Base-by-base conservation (phyloP, 2,888 invertebrate species). In the Scaptomyza reducta region DNA sequence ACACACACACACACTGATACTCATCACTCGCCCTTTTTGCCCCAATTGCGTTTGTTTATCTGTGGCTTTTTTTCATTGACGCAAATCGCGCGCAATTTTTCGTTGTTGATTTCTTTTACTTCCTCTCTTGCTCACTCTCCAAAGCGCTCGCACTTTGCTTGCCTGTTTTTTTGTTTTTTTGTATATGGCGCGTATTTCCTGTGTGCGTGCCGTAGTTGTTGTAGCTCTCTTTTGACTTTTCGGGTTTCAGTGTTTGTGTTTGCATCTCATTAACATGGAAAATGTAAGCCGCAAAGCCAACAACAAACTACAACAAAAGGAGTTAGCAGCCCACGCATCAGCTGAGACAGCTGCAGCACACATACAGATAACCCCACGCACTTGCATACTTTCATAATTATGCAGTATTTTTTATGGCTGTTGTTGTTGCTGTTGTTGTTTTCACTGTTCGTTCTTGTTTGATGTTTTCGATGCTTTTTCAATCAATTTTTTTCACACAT, bases 51-150 rank as follows among this genome's bases (percentile, higher is more conserved):
- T 45, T 55, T 57, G 41, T 33, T 44, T 42, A 9, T 67, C 13
- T 70, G 54, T 27, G 49, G 69, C 44, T 40, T 61, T 65, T 56
- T 50, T 70, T 14, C 82, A 85, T 85, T 82, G 85, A 82, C 82
- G 82, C 75, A 82, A 82, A 82, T 82, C 71, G 79, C 79, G 85
- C 82, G 85, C 64, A 82, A 82, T 85, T 73, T 77, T 77, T n/a
- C 38, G 69, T 79, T 74, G 77, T 68, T 78, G 76, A 74, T 77
- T 72, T 73, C 69, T 77, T 56, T 67, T 66, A 63, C 70, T 55
- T 74, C 51, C 74, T 66, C 58, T 66, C 58, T 51, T 45, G 27
- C 42, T 61, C 22, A 46, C 35, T 49, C 35, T 57, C 38, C 41
- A 10, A 1, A 16, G 41, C 41, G 6, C 11, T 40, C 33, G 41